Evolutionary conservation across 2,888 invertebrate genomes (phyloP).

Genomic region (Junonia oenone): DNA sequence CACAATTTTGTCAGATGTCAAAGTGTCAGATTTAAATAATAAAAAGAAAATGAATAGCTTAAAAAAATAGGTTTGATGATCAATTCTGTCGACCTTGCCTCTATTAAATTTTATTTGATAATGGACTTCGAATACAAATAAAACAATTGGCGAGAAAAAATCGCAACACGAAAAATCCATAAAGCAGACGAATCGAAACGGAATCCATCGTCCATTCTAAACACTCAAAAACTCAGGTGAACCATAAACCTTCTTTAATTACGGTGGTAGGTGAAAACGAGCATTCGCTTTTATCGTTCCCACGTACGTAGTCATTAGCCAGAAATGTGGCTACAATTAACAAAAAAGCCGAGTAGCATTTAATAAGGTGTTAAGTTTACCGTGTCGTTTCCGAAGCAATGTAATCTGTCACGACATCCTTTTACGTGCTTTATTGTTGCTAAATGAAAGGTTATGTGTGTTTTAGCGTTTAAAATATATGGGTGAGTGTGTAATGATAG

Average conservation of each 20-base stretch:
- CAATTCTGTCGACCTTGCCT: too few species aligned
- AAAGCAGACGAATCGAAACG: conserved; percentile 15
- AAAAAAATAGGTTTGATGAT: too few species aligned
- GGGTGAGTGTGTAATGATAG: not conserved
- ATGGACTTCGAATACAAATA: not conserved
- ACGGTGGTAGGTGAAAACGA: conserved; percentile 50
- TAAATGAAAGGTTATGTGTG: not conserved
- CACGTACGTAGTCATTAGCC: conserved; percentile 64
- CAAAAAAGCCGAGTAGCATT: conserved; percentile 65
- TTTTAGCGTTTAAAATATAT: not conserved
- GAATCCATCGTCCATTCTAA: conserved; percentile 20
- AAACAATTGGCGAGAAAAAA: not conserved
- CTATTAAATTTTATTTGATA: not conserved
- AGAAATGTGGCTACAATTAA: conserved; percentile 71
- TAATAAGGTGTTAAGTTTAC: conserved; percentile 73
- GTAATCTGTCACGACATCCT: conserved; percentile 51
- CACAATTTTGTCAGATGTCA: too few species aligned
- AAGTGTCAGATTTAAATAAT: too few species aligned
- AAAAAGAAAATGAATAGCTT: too few species aligned
- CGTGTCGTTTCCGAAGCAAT: conserved; percentile 56
- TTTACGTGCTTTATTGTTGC: conserved; percentile 11
- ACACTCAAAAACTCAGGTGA: conserved; percentile 42
- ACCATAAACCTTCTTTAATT: conserved; percentile 68
- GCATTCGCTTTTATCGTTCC: conserved; percentile 64
- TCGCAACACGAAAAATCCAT: conserved; percentile 18